A percentile compares a stretch with the other conserved stretches of the same genome.
Conservation (phyloP, 2,888 invertebrate species). For the Meta bourneti region DNA sequence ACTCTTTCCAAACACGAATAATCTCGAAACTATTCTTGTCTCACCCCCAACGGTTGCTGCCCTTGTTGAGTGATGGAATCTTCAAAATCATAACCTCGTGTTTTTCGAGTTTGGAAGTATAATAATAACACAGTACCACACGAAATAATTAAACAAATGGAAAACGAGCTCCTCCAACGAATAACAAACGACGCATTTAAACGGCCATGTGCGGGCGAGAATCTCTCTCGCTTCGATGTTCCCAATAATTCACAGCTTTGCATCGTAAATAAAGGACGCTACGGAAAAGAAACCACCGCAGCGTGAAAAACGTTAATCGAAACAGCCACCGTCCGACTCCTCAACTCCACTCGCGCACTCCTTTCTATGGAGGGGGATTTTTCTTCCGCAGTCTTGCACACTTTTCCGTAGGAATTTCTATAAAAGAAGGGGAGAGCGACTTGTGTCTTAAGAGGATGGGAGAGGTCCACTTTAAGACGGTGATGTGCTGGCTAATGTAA, state of each 20-base stretch:
- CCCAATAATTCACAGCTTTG: constrained; percentile 10
- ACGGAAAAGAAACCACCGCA: neutral
- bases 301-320: constrained; percentile 46
- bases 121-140: no score
- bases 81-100: no score
- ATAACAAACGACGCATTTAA: no score
- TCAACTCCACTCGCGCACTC: neutral
- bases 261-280: constrained; percentile 12
- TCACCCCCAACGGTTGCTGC: no score
- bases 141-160: no score
- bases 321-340: neutral
- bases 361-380: neutral
- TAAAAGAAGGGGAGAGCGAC: neutral
- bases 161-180: no score
- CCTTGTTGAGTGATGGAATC: no score
- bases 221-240: neutral
- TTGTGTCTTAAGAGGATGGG: neutral
- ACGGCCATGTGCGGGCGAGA: no score
- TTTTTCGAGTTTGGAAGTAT: no score
- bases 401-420: neutral
- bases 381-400: neutral
- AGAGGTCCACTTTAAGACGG: neutral
- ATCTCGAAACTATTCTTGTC: no score
- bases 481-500: neutral
- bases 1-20: no score